Evolutionary conservation across 2,797 vertebrate genomes (phyloP), one percentile per base, ranked within the genome.

Genomic region (Sebastes hubbsi): DNA sequence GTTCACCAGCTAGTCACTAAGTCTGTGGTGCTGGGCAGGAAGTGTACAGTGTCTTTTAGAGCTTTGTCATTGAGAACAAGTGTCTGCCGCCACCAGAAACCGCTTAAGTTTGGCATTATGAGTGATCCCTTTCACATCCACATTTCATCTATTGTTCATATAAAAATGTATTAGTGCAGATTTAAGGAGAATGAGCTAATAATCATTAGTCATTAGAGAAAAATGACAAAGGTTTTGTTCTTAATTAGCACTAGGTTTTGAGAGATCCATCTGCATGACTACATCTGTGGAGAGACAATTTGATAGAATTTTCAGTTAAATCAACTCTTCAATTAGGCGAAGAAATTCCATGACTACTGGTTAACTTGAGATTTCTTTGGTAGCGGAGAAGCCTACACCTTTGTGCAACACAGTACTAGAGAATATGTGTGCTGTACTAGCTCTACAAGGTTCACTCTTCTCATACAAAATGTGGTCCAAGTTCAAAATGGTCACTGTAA

Each of bases 181-280:
- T 56, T 56, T 65, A 30, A 42, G 3, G 30, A 29, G 10, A 52
- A 61, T 34, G 18, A 34, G 11, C 10, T 59, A 20, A 52, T 70
- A 29, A 52, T 77, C 18, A 52, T 56, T 13, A 56, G 30, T 38
- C 18, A 55, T 61, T 73, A 20, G 14, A 61, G 68, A 10, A 56
- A 68, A 72, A 78, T 85, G n/a, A 29, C 58, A 55, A 58, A 11
- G 13, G 22, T 79, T 78, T 54, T 56, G 52, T 59, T 59, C 61
- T 77, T 58, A 30, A 27, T 54, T 11, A 63, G 74, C 30, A 67
- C n/a, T 75, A 18, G n/a, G 54, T 75, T 68, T 60, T 59, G 49
- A 68, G 6, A 27, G 12, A 54, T 63, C 30, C 5, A 34, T 55
- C 10, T 63, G 25, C 16, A 22, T 52, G 9, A 54, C 30, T 16